These are phyloP conservation scores for Wiebesia pumilae DNA, from an alignment of 1,140 invertebrate species.

Conservation along the genomic window DNA sequence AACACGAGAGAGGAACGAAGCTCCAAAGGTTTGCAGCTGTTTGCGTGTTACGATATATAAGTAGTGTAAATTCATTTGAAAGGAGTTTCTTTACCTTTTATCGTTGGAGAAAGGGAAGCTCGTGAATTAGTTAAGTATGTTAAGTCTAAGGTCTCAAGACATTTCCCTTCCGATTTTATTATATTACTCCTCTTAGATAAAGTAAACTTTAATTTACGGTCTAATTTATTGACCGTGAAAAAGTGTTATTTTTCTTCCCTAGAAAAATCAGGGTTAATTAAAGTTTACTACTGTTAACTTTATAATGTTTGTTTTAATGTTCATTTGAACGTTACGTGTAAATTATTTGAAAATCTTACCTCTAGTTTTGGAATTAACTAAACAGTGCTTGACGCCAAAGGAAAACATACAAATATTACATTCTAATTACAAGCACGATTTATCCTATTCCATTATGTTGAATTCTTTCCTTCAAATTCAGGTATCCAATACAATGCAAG, in stretches of 20 bases:
- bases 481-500: too few species aligned
- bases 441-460: background rate
- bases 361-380: background rate
- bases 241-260: background rate
- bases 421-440: background rate
- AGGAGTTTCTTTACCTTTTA: slow-evolving; percentile 19
- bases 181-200: background rate
- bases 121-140: slow-evolving; percentile 36
- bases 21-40: slow-evolving; percentile 39
- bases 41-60: slow-evolving; percentile 51
- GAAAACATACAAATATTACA: background rate
- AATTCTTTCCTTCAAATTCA: too few species aligned
- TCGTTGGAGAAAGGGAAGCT: slow-evolving; percentile 1
- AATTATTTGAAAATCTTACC: background rate
- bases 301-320: background rate
- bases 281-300: slow-evolving; percentile 15
- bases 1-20: slow-evolving; percentile 14
- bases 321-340: background rate
- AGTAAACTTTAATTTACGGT: background rate
- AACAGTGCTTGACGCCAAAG: background rate
- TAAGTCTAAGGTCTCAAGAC: background rate
- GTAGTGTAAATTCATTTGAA: slow-evolving; percentile 47
- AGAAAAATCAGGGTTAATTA: slow-evolving; percentile 24
- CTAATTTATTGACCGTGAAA: slow-evolving; percentile 24
- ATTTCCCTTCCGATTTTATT: background rate